Percentiles rank a stretch among this genome's conserved stretches.
These are phyloP conservation scores for Euphonia xanthogaster DNA, from an alignment of 2,797 vertebrate species.

Conservation along the genomic window DNA sequence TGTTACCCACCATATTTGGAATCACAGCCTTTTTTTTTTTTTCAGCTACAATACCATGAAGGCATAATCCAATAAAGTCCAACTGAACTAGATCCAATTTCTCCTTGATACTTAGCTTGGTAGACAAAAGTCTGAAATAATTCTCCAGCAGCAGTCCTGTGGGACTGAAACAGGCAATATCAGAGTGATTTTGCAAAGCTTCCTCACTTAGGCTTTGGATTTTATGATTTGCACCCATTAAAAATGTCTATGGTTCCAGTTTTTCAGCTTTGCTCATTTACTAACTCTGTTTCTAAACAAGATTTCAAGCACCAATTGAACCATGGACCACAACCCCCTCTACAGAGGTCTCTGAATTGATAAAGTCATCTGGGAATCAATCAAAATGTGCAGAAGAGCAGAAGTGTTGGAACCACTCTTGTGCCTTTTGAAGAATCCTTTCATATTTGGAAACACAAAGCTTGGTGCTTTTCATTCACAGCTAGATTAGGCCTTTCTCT, in stretches of 20 bases:
- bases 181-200: neutral
- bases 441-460: neutral
- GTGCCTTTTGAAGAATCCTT: neutral
- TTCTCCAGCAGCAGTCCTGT: neutral
- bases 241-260: neutral
- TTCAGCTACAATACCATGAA: slow-evolving; percentile 2
- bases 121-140: neutral
- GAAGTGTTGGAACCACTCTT: neutral
- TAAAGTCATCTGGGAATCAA: neutral
- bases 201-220: neutral
- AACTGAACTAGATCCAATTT: neutral
- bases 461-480: neutral
- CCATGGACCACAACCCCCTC: neutral
- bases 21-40: slow-evolving; percentile 22
- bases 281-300: neutral
- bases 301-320: neutral
- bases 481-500: neutral
- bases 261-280: neutral
- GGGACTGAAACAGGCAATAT: neutral
- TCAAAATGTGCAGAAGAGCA: neutral
- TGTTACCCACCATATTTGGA: slow-evolving; percentile 15
- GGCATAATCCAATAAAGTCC: neutral
- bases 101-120: neutral
- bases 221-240: neutral
- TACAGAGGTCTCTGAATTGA: neutral